These are phyloP conservation scores for Acronicta aceris DNA, from an alignment of 2,888 invertebrate genomes.

Conservation along the genomic window DNA sequence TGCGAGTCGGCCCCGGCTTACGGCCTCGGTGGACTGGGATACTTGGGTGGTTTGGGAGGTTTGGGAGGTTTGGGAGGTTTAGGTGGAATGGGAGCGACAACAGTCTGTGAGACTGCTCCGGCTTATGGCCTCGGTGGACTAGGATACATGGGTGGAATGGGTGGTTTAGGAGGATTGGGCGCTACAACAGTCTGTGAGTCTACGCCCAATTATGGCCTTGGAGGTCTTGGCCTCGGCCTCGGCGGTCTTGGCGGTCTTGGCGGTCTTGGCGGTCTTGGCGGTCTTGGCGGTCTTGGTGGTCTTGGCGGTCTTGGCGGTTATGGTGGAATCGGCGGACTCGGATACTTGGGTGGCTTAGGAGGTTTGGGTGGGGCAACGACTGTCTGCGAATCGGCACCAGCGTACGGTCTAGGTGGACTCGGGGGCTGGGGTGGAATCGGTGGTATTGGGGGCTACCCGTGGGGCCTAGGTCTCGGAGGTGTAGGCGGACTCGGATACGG, in stretches of 20 bases:
- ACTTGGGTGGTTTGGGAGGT: neutral
- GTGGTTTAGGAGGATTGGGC: slow-evolving; percentile 6
- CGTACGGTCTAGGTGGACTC: slow-evolving; percentile 13
- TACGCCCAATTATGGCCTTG: neutral
- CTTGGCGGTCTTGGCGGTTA: slow-evolving; percentile 10
- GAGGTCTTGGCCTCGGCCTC: slow-evolving; percentile 17
- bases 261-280: slow-evolving; percentile 14
- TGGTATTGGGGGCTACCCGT: too few relatives aligned
- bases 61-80: slow-evolving; percentile 14
- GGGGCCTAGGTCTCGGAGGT: too few relatives aligned
- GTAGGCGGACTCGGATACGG: too few relatives aligned
- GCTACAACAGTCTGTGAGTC: neutral
- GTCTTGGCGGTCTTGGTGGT: slow-evolving; percentile 22
- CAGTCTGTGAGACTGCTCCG: slow-evolving; percentile 37
- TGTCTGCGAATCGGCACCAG: too few relatives aligned
- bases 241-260: slow-evolving; percentile 21
- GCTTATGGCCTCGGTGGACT: slow-evolving; percentile 13
- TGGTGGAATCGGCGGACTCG: too few relatives aligned
- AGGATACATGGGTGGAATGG: slow-evolving; percentile 11
- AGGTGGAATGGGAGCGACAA: slow-evolving; percentile 9
- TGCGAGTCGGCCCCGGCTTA: slow-evolving; percentile 33
- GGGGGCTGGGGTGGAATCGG: neutral
- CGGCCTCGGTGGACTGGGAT: slow-evolving; percentile 12
- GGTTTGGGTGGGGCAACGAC: too few relatives aligned
- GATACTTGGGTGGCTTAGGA: too few relatives aligned